Evolutionary conservation across 2,797 vertebrate genomes (phyloP).

Genomic region (Urocyon cinereoargenteus): DNA sequence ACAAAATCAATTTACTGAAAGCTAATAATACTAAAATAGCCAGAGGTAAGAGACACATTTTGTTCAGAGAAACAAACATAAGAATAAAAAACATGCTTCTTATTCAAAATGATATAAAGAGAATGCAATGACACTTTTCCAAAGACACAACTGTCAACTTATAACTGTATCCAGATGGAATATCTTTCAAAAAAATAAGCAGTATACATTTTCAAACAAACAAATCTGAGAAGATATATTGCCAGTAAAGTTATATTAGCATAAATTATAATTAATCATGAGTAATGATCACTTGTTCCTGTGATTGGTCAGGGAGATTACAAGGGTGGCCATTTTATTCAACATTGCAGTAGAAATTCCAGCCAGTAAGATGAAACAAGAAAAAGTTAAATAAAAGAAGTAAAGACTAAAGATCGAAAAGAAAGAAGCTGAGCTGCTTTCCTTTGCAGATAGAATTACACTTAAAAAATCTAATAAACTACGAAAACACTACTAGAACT

Average conservation of each 20-base stretch:
- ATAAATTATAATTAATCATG: neutral
- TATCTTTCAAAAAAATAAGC: neutral
- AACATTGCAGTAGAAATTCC: neutral
- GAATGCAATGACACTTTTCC: neutral
- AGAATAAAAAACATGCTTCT: neutral
- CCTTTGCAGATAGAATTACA: neutral
- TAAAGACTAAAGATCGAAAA: neutral
- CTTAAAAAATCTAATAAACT: neutral
- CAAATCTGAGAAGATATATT: neutral
- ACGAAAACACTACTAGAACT: neutral
- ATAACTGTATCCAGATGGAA: neutral
- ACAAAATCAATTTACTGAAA: neutral
- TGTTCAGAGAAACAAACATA: neutral
- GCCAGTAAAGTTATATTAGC: neutral
- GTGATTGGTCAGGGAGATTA: neutral
- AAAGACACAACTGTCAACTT: neutral
- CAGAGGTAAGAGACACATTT: neutral
- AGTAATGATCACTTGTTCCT: neutral
- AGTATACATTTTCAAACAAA: neutral
- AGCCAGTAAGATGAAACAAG: neutral
- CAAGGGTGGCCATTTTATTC: neutral
- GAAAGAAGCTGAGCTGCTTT: neutral
- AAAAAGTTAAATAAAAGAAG: neutral
- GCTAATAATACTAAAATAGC: neutral
- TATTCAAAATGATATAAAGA: neutral